Evolutionary conservation across 2,797 vertebrate species (phyloP), one percentile per base, ranked within the genome.

Genomic region (Sylvilagus floridanus): DNA sequence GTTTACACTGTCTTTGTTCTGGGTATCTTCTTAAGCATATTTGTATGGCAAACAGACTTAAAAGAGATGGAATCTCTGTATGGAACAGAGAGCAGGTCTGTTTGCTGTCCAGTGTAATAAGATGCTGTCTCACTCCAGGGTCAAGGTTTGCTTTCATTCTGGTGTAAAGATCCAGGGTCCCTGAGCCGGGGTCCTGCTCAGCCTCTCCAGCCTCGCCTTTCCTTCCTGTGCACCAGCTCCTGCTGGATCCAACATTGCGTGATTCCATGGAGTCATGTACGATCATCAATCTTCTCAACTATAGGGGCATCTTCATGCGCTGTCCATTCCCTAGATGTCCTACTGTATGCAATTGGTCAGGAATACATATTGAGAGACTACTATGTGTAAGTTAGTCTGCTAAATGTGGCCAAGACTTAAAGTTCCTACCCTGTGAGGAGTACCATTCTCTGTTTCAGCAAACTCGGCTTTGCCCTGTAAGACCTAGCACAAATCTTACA

Each of bases 121-220:
- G 63, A 65, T 66, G 90, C 79, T 24, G 13, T 73, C 63, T 60
- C 21, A 16, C 57, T 88, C 50, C 52, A 82, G 8, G 54, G 26
- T 14, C 62, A 82, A 78, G 26, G 5, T 85, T 63, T 86, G 37
- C 57, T 86, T 91, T 89, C 50, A 73, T 91, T 83, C 71, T 76
- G 72, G 79, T 54, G 35, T 22, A 65, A 90, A 90, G 66, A 83
- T 72, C 14, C 13, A 24, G 32, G 47, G 42, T 47, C 1, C 42
- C 42, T 47, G 8, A 37, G 28, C 30, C 28, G 35, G 5, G 35
- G 12, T 81, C 57, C 22, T 24, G 12, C 4, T 0, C n/a, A 32
- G 47, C 16, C 26, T 72, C 81, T 66, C 10, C 7, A 6, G 24
- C 1, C 26, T 83, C 37, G 60, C 17, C 60, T 68, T 62, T 52